A percentile compares a stretch with the other conserved stretches of the same genome.
Conservation (phyloP, 2,797 vertebrate genomes). For the Spea hammondii region DNA sequence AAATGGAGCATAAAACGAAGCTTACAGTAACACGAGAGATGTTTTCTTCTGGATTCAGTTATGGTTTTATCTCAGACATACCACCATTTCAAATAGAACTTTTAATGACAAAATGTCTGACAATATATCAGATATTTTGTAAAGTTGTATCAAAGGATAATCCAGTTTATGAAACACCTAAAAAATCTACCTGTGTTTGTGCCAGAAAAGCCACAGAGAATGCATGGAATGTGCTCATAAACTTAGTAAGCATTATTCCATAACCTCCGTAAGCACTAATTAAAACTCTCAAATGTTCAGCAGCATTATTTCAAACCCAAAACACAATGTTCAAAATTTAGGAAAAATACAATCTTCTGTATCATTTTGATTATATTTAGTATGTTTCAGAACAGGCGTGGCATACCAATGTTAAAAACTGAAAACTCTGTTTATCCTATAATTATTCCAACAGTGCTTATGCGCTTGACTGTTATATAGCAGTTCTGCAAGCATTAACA, state of each 20-base stretch:
- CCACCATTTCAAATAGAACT: too few relatives aligned
- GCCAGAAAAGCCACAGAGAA: constrained; percentile 12
- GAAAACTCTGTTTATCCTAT: too few relatives aligned
- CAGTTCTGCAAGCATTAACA: not conserved
- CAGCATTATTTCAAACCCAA: not conserved
- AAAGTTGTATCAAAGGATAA: too few relatives aligned
- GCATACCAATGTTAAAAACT: too few relatives aligned
- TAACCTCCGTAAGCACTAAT: constrained; percentile 12
- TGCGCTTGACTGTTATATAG: not conserved
- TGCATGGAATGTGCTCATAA: constrained; percentile 27
- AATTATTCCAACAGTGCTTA: not conserved
- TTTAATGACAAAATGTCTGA: too few relatives aligned
- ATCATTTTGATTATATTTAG: not conserved
- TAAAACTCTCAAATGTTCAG: not conserved
- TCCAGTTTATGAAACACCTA: too few relatives aligned
- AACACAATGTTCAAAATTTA: not conserved
- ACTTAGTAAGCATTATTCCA: constrained; percentile 4
- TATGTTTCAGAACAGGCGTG: not conserved
- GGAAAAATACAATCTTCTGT: too few relatives aligned
- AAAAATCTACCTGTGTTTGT: not conserved
- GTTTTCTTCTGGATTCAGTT: too few relatives aligned
- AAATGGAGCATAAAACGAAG: too few relatives aligned
- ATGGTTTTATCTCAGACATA: too few relatives aligned
- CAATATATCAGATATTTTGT: too few relatives aligned
- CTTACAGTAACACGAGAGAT: too few relatives aligned